Evolutionary conservation across 2,888 invertebrate genomes (phyloP).

Genomic region (Drosophila gaucha): DNA sequence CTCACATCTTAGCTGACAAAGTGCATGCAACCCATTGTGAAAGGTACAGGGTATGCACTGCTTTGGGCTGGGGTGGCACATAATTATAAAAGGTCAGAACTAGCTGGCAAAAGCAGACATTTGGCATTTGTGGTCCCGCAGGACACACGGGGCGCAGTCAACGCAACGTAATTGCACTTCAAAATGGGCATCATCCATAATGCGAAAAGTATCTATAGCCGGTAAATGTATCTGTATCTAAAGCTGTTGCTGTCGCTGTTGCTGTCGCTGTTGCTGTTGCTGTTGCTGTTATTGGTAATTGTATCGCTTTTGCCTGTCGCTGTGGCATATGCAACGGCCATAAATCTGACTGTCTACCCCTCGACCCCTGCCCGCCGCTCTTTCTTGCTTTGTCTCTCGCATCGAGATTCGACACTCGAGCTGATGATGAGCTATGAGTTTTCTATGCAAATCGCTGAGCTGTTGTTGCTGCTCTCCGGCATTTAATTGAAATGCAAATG

Average conservation of each 20-base stretch:
- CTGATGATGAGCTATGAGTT: constrained; percentile 77
- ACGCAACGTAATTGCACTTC: constrained; percentile 44
- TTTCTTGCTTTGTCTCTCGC: constrained; percentile 1
- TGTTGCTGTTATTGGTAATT: constrained; percentile 67
- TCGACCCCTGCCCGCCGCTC: neutral
- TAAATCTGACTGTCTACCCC: constrained; percentile 54
- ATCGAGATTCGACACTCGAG: constrained; percentile 68
- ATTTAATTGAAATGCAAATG: constrained; percentile 68
- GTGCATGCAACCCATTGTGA: neutral
- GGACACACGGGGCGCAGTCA: constrained; percentile 46
- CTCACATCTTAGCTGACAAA: neutral
- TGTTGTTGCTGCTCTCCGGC: constrained; percentile 8
- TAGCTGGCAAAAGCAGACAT: constrained; percentile 67
- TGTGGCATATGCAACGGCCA: constrained; percentile 69
- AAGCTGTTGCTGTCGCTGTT: constrained; percentile 10
- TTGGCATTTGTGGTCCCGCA: constrained; percentile 75
- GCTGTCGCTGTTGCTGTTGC: constrained; percentile 6
- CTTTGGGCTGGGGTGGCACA: constrained; percentile 17
- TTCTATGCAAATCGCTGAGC: constrained; percentile 68
- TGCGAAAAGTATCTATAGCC: constrained; percentile 37
- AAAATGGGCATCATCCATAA: constrained; percentile 35
- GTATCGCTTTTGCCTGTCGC: constrained; percentile 43
- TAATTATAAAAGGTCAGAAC: constrained; percentile 70
- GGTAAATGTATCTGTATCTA: constrained; percentile 8
- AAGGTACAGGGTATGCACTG: constrained; percentile 5